phyloP scores from a whole-genome alignment of 2,888 invertebrate species.

The Drosophila conformis region DNA sequence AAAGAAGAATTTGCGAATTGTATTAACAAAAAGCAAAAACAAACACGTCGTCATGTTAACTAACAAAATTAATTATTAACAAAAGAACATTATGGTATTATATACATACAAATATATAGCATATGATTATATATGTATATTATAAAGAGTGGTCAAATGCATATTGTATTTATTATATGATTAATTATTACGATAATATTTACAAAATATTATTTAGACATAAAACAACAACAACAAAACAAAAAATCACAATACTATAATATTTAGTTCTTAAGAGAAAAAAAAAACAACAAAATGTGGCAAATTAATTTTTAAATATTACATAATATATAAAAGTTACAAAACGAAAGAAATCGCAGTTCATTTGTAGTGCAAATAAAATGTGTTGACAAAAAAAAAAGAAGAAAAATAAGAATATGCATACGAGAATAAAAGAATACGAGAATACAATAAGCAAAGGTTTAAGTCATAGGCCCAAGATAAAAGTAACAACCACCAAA shows the following conservation, averaged over 20 bases:
- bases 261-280: conserved; percentile 57
- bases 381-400: conserved; percentile 34
- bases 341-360: conserved; percentile 35
- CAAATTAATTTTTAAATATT: conserved; percentile 74
- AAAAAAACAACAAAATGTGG: conserved; percentile 62
- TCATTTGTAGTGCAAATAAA: conserved; percentile 71
- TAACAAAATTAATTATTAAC: conserved; percentile 72
- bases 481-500: conserved; percentile 68
- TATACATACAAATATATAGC: conserved; percentile 29
- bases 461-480: conserved; percentile 77
- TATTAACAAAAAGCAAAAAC: conserved; percentile 68
- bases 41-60: conserved; percentile 84
- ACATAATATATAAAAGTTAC: conserved; percentile 27
- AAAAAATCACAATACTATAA: conserved; percentile 39
- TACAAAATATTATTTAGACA: conserved; percentile 67
- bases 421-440: conserved; percentile 36
- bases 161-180: conserved; percentile 71
- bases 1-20: conserved; percentile 67
- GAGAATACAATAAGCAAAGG: conserved; percentile 72
- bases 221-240: conserved; percentile 19
- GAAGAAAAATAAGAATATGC: conserved; percentile 36
- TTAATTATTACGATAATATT: conserved; percentile 70
- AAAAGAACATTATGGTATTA: conserved; percentile 57
- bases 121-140: conserved; percentile 32
- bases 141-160: conserved; percentile 59